Evolutionary conservation across 1,140 invertebrate species (phyloP).

Genomic region (Centruroides vittatus): DNA sequence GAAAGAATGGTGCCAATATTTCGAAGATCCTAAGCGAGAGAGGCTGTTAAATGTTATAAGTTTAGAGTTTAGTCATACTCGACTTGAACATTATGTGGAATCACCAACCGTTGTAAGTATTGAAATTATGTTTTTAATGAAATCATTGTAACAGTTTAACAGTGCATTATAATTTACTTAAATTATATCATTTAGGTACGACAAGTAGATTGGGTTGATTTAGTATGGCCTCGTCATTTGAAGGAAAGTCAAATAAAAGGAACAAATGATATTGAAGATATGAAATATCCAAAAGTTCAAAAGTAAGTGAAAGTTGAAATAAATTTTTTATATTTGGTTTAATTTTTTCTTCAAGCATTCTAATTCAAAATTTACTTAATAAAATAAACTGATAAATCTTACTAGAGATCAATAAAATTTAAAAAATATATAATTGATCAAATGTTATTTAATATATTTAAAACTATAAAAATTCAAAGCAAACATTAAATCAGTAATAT

Average conservation of each 20-base stretch:
- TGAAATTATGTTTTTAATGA: not conserved
- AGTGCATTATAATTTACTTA: too few species aligned
- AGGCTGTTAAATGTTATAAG: constrained; percentile 86
- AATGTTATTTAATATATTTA: too few species aligned
- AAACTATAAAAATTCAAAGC: too few species aligned
- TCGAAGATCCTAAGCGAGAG: constrained; percentile 68
- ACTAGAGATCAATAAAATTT: too few species aligned
- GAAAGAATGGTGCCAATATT: constrained; percentile 82
- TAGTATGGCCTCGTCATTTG: constrained; percentile 91
- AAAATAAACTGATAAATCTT: too few species aligned
- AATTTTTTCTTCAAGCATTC: too few species aligned
- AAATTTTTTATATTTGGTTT: too few species aligned
- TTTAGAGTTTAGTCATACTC: constrained; percentile 89
- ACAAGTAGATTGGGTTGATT: constrained; percentile 93
- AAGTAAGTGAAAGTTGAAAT: constrained; percentile 26
- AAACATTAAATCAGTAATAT: too few species aligned
- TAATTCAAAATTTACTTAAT: too few species aligned
- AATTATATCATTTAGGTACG: constrained; percentile 23
- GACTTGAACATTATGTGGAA: constrained; percentile 83
- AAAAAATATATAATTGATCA: too few species aligned
- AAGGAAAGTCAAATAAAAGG: constrained; percentile 87
- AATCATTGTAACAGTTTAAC: not conserved
- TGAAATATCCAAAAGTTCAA: constrained; percentile 89
- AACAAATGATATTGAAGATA: constrained; percentile 72
- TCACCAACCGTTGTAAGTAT: constrained; percentile 50